Conservation (phyloP, 2,888 invertebrate genomes). For the Amblyjoppa proteus region DNA sequence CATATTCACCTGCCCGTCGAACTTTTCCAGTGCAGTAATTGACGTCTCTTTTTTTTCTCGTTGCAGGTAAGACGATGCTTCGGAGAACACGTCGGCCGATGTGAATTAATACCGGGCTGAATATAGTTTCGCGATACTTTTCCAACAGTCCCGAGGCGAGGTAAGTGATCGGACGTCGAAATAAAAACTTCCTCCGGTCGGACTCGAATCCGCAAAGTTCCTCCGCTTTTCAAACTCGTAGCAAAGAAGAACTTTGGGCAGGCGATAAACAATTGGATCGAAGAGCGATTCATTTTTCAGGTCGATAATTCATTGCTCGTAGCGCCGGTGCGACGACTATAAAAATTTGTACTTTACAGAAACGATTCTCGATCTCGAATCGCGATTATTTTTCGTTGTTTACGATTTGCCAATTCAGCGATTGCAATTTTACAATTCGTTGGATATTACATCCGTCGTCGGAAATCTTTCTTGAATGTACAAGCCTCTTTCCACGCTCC, state of each 20-base stretch:
- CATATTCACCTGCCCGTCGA: neutral
- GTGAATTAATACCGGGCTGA: constrained; percentile 5
- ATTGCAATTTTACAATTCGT: too few species aligned
- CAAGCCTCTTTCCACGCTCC: too few species aligned
- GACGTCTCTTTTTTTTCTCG: constrained; percentile 19
- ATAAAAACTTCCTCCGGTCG: neutral
- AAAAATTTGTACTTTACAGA: neutral
- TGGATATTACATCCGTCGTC: too few species aligned
- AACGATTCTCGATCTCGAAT: neutral
- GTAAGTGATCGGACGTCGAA: constrained; percentile 39
- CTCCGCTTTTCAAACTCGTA: neutral
- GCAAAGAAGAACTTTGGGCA: neutral
- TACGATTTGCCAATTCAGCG: too few species aligned
- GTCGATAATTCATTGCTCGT: neutral
- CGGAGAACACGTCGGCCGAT: neutral
- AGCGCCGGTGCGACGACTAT: neutral
- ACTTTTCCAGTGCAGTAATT: constrained; percentile 25
- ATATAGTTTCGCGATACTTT: constrained; percentile 37
- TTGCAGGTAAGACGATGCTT: constrained; percentile 54
- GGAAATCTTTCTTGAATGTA: too few species aligned
- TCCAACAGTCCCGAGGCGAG: constrained; percentile 17
- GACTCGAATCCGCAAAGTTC: neutral
- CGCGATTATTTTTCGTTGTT: neutral
- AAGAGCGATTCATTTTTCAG: neutral
- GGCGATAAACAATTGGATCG: neutral